phyloP scores from a whole-genome alignment of 2,797 vertebrate species.

The Parauchenoglanis ngamensis region DNA sequence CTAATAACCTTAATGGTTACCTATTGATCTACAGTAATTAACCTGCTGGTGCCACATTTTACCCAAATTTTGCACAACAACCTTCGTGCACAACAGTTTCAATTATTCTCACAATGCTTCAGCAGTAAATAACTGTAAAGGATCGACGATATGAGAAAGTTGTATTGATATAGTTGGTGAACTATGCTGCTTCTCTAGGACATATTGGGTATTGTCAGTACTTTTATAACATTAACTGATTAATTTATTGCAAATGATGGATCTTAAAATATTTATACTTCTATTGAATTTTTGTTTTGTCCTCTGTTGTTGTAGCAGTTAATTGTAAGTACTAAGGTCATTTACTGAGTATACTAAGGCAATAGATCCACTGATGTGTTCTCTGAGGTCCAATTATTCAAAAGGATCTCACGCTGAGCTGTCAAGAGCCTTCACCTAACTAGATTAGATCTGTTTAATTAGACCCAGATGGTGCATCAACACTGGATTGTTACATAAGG shows the following conservation, averaged over 20 bases:
- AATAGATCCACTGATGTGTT: conserved; percentile 1
- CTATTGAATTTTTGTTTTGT: background rate
- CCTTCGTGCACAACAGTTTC: background rate
- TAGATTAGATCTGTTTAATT: conserved; percentile 19
- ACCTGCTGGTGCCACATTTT: background rate
- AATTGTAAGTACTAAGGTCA: background rate
- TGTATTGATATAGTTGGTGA: background rate
- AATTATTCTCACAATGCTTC: background rate
- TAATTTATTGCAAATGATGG: background rate
- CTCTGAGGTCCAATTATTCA: background rate
- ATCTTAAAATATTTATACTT: too few species aligned
- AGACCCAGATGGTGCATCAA: background rate
- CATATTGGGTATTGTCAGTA: background rate
- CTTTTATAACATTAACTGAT: background rate
- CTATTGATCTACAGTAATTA: too few species aligned
- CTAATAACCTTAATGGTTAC: too few species aligned
- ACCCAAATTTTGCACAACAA: background rate
- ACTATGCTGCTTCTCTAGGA: background rate
- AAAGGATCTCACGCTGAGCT: conserved; percentile 24
- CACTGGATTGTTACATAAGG: background rate
- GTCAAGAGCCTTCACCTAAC: conserved; percentile 31
- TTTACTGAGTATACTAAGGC: background rate
- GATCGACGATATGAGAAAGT: background rate
- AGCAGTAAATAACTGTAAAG: background rate
- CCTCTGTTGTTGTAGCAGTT: background rate